Evolutionary conservation across 1,140 invertebrate genomes (phyloP).

Genomic region (Brachionus calyciflorus): DNA sequence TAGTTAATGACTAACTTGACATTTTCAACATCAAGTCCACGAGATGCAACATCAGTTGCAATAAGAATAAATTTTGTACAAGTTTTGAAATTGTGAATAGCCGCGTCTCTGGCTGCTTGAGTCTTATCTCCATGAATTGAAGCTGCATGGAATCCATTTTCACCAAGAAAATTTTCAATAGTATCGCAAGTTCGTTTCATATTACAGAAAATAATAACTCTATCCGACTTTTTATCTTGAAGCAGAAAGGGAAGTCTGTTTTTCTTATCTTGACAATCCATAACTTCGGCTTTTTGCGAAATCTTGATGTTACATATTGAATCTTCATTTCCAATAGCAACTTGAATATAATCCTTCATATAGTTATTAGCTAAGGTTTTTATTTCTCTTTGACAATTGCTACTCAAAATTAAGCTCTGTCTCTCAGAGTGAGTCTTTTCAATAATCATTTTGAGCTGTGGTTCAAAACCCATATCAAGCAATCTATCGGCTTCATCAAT

Average conservation of each 20-base stretch:
- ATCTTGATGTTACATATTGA: no score
- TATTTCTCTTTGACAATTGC: conserved; percentile 98
- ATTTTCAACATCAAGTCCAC: conserved; percentile 76
- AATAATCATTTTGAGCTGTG: conserved; percentile 75
- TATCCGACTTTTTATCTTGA: no score
- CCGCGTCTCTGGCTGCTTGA: conserved; percentile 90
- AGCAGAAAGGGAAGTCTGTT: no score
- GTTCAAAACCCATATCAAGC: conserved; percentile 99
- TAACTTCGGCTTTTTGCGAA: no score
- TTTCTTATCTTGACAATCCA: no score
- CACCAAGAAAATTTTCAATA: no score
- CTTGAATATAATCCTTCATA: no score
- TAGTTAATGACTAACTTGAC: conserved; percentile 85
- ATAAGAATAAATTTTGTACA: conserved; percentile 72
- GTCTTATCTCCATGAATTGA: conserved; percentile 96
- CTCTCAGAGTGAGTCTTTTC: conserved; percentile 60
- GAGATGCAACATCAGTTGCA: conserved; percentile 85
- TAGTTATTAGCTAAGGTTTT: no score
- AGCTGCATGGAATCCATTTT: conserved; percentile 91
- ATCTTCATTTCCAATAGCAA: no score
- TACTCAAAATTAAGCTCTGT: conserved; percentile 98
- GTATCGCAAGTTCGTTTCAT: no score
- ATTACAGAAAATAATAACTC: no score
- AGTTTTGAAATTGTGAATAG: conserved; percentile 69
- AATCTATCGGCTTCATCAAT: conserved; percentile 75